Percentiles rank a stretch among this genome's conserved stretches.
Conservation (phyloP, 2,888 invertebrate species). For the Andrena fulva region DNA sequence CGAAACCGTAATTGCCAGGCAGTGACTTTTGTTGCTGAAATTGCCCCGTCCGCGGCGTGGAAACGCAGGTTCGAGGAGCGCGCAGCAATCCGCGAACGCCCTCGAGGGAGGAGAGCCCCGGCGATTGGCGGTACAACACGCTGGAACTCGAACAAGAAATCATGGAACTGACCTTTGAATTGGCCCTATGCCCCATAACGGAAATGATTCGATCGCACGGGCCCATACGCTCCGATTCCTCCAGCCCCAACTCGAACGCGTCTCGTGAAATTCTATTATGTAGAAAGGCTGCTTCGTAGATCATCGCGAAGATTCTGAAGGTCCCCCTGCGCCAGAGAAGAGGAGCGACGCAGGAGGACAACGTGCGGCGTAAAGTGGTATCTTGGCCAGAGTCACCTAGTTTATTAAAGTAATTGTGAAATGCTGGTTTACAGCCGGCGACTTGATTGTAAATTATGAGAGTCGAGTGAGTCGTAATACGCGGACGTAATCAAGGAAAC, state of each 20-base stretch:
- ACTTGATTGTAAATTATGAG: slow-evolving; percentile 73
- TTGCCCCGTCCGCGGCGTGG: slow-evolving; percentile 52
- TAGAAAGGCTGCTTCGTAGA: not conserved
- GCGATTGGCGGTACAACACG: slow-evolving; percentile 58
- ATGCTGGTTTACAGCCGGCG: slow-evolving; percentile 47
- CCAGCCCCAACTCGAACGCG: not conserved
- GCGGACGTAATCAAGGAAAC: slow-evolving; percentile 31
- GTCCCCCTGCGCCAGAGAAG: not conserved
- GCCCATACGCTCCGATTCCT: not conserved
- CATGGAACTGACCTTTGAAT: slow-evolving; percentile 52
- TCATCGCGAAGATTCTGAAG: not conserved
- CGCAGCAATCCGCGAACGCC: slow-evolving; percentile 19
- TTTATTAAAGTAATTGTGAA: slow-evolving; percentile 69
- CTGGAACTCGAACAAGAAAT: slow-evolving; percentile 70
- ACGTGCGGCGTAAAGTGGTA: slow-evolving; percentile 22
- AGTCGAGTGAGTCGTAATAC: slow-evolving; percentile 3
- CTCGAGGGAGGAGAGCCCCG: slow-evolving; percentile 8
- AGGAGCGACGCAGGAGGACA: not conserved
- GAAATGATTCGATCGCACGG: slow-evolving; percentile 22
- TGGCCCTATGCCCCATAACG: slow-evolving; percentile 4
- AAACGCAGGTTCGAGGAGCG: slow-evolving; percentile 45
- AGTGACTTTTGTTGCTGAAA: slow-evolving; percentile 72
- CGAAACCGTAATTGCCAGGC: slow-evolving; percentile 74
- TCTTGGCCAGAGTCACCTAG: slow-evolving; percentile 17
- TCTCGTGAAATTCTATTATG: not conserved